Evolutionary conservation across 2,113 vertebrate genomes (phyloP).

Genomic region (Phrynosoma platyrhinos): DNA sequence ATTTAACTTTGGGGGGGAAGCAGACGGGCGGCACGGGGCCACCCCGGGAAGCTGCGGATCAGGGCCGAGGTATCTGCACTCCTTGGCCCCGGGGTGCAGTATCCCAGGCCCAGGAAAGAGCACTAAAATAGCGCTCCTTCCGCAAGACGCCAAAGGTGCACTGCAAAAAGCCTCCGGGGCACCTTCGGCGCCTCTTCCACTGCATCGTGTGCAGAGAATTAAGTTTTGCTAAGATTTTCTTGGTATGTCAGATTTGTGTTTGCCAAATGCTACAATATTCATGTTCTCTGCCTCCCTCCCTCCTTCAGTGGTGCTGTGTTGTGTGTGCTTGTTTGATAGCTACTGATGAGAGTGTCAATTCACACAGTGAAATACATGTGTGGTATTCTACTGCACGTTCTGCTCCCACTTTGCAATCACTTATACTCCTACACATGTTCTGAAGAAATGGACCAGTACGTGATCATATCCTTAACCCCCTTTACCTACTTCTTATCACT

Average conservation of each 20-base stretch:
- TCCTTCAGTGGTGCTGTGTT: background rate
- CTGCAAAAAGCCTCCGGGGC: too few relatives aligned
- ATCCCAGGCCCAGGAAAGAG: too few relatives aligned
- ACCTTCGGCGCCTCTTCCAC: too few relatives aligned
- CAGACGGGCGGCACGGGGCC: too few relatives aligned
- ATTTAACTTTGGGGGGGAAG: too few relatives aligned
- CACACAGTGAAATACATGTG: slow-evolving; percentile 44
- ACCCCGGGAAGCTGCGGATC: too few relatives aligned
- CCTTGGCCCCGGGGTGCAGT: too few relatives aligned
- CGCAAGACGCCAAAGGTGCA: too few relatives aligned
- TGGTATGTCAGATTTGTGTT: background rate
- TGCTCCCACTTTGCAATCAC: slow-evolving; percentile 46
- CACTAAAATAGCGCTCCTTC: too few relatives aligned
- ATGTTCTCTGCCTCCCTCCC: background rate
- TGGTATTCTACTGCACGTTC: slow-evolving; percentile 38
- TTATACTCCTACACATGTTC: slow-evolving; percentile 51
- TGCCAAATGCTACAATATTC: background rate
- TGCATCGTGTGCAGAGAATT: too few relatives aligned
- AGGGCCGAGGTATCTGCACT: too few relatives aligned
- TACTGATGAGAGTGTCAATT: slow-evolving; percentile 40
- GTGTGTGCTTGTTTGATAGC: background rate
- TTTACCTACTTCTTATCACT: slow-evolving; percentile 17
- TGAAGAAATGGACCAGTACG: slow-evolving; percentile 50
- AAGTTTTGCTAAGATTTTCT: background rate
- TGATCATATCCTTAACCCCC: slow-evolving; percentile 55